These are phyloP conservation scores for Zele albiditarsus DNA, from an alignment of 2,888 invertebrate species.

Conservation along the genomic window DNA sequence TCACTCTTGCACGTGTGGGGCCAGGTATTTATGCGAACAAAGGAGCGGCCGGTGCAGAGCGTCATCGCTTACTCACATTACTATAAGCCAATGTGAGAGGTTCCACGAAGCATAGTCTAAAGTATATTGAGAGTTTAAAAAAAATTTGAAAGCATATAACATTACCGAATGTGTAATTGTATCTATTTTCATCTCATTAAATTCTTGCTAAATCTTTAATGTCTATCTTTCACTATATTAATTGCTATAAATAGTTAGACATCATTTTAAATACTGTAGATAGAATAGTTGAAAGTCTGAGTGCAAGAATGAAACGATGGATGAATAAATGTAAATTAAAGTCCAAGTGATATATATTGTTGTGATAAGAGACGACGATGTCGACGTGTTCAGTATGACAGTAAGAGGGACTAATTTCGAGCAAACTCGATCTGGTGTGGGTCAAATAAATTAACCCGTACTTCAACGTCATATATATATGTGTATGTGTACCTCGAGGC, in stretches of 20 bases:
- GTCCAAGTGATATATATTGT: background rate
- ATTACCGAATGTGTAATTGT: background rate
- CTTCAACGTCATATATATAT: background rate
- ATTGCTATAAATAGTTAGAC: too few species aligned
- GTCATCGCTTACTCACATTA: conserved; percentile 53
- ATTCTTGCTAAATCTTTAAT: background rate
- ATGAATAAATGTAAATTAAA: background rate
- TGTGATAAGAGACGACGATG: background rate
- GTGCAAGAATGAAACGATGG: background rate
- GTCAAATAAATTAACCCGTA: conserved; percentile 69
- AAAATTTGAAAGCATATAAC: conserved; percentile 1
- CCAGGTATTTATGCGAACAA: conserved; percentile 41
- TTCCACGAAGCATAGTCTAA: conserved; percentile 26
- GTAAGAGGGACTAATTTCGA: conserved; percentile 5
- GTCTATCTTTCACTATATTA: background rate
- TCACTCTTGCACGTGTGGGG: conserved; percentile 22
- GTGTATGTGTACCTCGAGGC: background rate
- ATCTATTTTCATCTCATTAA: background rate
- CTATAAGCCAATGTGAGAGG: conserved; percentile 21
- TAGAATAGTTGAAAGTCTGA: background rate
- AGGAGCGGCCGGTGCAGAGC: conserved; percentile 47
- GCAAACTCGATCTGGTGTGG: conserved; percentile 47
- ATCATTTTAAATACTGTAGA: background rate
- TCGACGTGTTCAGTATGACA: background rate
- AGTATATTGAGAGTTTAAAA: background rate